These are phyloP conservation scores for Alloscopus bannaensis DNA, from an alignment of 2,888 invertebrate species.

Conservation along the genomic window DNA sequence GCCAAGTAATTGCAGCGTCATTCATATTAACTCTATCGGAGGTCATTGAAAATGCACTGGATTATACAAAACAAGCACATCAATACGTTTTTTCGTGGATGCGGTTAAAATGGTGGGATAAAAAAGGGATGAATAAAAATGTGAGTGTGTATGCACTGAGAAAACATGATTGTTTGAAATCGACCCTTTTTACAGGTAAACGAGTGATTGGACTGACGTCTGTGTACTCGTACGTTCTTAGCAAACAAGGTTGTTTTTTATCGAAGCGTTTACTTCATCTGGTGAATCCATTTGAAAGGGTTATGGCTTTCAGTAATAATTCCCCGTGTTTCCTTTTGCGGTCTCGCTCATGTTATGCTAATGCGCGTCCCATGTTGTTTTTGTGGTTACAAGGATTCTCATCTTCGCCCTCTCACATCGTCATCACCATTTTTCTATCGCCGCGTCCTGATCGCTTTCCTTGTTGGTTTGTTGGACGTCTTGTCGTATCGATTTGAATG, in stretches of 20 bases:
- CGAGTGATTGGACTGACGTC: conserved; percentile 1
- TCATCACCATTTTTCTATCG: not conserved
- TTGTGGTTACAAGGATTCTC: conserved; percentile 37
- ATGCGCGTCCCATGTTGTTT: conserved; percentile 19
- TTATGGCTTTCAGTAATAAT: conserved; percentile 30
- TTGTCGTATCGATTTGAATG: too few species aligned
- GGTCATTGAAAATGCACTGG: too few species aligned
- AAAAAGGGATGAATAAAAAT: too few species aligned
- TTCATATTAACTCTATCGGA: too few species aligned
- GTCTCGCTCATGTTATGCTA: conserved; percentile 35
- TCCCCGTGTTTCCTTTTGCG: conserved; percentile 36
- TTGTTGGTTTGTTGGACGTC: not conserved
- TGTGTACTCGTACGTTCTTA: not conserved
- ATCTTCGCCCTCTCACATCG: conserved; percentile 18
- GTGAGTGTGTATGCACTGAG: not conserved
- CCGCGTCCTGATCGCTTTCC: not conserved
- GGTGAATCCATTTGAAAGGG: conserved; percentile 8
- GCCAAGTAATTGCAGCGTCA: conserved; percentile 14
- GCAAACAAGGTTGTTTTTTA: conserved; percentile 26
- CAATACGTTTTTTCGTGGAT: not conserved
- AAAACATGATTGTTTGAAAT: not conserved
- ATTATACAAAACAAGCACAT: too few species aligned
- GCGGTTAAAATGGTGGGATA: not conserved
- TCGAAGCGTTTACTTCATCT: too few species aligned
- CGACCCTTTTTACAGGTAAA: not conserved